Conservation (phyloP, 2,797 vertebrate species). For the Sebastes iracundus region DNA sequence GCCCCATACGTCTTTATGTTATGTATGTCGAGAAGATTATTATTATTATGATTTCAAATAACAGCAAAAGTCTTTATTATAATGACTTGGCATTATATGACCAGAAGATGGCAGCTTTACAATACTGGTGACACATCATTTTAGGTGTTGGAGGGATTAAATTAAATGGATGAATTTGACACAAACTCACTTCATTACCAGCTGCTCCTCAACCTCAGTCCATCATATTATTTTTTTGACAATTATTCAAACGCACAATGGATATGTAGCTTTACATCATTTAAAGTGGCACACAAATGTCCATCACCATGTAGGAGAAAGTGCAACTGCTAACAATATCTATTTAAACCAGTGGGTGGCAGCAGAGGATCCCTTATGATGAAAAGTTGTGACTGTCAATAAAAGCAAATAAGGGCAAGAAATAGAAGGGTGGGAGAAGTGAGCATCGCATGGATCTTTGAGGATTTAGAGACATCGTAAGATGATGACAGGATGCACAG, state of each 20-base stretch:
- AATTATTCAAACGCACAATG: too few species aligned
- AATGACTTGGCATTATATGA: not conserved
- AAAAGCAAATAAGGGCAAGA: not conserved
- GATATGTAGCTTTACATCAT: too few species aligned
- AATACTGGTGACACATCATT: not conserved
- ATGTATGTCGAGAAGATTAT: not conserved
- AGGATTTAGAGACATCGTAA: not conserved
- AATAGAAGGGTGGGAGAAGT: not conserved
- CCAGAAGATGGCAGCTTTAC: not conserved
- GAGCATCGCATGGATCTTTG: not conserved
- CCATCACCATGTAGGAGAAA: not conserved
- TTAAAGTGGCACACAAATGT: too few species aligned
- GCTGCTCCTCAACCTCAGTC: not conserved
- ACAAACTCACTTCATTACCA: not conserved
- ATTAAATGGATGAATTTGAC: not conserved
- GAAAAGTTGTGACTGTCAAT: not conserved
- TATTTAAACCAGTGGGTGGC: slow-evolving; percentile 51
- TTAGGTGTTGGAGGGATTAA: not conserved
- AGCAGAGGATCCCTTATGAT: slow-evolving; percentile 29
- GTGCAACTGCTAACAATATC: not conserved
- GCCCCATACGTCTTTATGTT: not conserved
- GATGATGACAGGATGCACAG: not conserved
- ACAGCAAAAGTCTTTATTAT: not conserved
- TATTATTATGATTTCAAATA: not conserved
- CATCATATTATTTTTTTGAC: too few species aligned